These are phyloP conservation scores for Cynocephalus volans DNA, from an alignment of 2,113 vertebrate species.

Conservation along the genomic window DNA sequence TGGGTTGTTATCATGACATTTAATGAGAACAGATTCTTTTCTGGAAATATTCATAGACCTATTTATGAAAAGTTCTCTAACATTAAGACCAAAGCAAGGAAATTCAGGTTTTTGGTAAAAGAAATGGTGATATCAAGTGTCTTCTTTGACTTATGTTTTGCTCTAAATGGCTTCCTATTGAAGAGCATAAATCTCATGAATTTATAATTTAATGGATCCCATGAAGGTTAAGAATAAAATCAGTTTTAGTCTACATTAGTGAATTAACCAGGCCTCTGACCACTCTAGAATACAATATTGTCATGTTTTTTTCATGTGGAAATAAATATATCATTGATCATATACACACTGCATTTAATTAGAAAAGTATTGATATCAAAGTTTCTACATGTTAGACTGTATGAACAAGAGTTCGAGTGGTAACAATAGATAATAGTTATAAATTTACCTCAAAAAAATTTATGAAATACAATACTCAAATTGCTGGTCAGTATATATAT, in stretches of 20 bases:
- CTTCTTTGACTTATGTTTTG: neutral
- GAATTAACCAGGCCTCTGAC: neutral
- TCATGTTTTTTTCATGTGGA: neutral
- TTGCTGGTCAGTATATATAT: neutral
- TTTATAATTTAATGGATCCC: neutral
- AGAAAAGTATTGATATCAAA: neutral
- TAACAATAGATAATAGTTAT: neutral
- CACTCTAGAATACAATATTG: neutral
- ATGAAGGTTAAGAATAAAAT: neutral
- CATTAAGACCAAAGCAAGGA: neutral
- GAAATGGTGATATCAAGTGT: neutral
- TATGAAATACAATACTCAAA: neutral
- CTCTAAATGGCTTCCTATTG: neutral
- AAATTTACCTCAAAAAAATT: neutral
- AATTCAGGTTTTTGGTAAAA: neutral
- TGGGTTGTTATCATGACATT: neutral
- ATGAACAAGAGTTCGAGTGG: neutral
- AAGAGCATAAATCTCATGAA: neutral
- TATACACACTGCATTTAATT: neutral
- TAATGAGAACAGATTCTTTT: neutral
- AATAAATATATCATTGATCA: neutral
- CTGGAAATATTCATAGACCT: neutral
- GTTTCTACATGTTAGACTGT: neutral
- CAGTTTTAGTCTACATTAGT: neutral
- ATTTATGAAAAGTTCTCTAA: neutral